These are phyloP conservation scores for Varecia variegata DNA, from an alignment of 2,797 vertebrate genomes.

Conservation along the genomic window DNA sequence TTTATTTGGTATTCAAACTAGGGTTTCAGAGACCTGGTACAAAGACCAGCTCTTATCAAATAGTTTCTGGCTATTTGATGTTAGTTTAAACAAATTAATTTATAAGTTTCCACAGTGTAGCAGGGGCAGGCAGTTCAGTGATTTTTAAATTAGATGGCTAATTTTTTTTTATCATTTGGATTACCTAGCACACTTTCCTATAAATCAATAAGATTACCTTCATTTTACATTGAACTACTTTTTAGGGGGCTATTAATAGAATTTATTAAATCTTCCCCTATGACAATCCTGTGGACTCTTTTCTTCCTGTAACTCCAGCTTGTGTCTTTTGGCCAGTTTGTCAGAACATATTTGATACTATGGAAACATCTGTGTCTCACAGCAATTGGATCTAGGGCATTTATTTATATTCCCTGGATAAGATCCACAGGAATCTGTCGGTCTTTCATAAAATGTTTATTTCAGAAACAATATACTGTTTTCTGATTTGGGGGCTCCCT, in stretches of 20 bases:
- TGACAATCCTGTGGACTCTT: not conserved
- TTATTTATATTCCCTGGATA: not conserved
- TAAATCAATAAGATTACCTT: not conserved
- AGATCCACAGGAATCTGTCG: not conserved
- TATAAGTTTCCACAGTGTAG: not conserved
- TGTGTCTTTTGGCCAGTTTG: not conserved
- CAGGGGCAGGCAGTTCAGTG: not conserved
- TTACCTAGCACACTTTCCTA: slow-evolving; percentile 9
- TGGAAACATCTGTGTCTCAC: slow-evolving; percentile 34
- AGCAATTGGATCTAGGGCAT: not conserved
- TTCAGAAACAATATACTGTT: not conserved
- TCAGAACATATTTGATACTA: not conserved
- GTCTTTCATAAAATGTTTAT: not conserved
- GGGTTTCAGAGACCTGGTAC: not conserved
- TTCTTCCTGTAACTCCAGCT: slow-evolving; percentile 11
- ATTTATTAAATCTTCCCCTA: not conserved
- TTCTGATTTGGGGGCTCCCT: not conserved
- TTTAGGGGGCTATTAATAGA: not conserved
- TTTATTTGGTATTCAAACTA: not conserved
- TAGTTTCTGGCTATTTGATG: not conserved
- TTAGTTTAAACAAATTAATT: slow-evolving; percentile 9
- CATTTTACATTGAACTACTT: slow-evolving; percentile 31
- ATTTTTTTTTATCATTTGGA: not conserved
- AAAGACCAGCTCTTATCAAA: not conserved
- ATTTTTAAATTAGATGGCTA: not conserved